phyloP scores from a whole-genome alignment of 2,888 invertebrate species.

The Orgyia antiqua region DNA sequence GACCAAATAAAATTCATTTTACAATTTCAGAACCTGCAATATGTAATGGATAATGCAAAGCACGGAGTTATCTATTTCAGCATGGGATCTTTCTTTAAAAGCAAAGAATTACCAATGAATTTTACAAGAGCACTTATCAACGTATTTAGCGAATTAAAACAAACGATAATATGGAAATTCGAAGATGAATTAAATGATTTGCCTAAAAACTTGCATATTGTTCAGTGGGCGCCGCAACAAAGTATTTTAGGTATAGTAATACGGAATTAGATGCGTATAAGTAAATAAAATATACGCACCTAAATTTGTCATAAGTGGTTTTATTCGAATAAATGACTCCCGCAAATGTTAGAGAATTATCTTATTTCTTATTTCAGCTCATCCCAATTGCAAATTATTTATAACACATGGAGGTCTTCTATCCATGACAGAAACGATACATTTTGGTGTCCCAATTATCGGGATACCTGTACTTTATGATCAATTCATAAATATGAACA shows the following conservation, averaged over 20 bases:
- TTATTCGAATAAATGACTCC: too few species aligned
- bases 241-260: conserved; percentile 59
- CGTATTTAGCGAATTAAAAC: conserved; percentile 43
- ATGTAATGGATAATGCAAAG: conserved; percentile 43
- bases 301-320: too few species aligned
- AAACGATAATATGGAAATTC: conserved; percentile 58
- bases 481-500: conserved; percentile 45
- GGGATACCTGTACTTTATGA: conserved; percentile 45
- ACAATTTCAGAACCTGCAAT: conserved; percentile 55
- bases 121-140: conserved; percentile 36
- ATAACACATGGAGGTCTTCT: conserved; percentile 45
- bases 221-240: conserved; percentile 57
- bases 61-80: conserved; percentile 57
- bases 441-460: conserved; percentile 44
- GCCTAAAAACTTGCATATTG: conserved; percentile 48
- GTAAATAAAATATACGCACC: too few species aligned
- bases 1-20: too few species aligned
- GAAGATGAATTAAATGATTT: conserved; percentile 40
- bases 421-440: too few species aligned
- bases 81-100: conserved; percentile 47
- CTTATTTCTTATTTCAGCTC: conserved; percentile 30
- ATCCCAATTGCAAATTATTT: conserved; percentile 37
- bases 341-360: too few species aligned
- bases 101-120: conserved; percentile 35
- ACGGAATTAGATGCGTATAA: too few species aligned